Evolutionary conservation across 2,888 invertebrate species (phyloP).

Genomic region (Tetranychus piercei): DNA sequence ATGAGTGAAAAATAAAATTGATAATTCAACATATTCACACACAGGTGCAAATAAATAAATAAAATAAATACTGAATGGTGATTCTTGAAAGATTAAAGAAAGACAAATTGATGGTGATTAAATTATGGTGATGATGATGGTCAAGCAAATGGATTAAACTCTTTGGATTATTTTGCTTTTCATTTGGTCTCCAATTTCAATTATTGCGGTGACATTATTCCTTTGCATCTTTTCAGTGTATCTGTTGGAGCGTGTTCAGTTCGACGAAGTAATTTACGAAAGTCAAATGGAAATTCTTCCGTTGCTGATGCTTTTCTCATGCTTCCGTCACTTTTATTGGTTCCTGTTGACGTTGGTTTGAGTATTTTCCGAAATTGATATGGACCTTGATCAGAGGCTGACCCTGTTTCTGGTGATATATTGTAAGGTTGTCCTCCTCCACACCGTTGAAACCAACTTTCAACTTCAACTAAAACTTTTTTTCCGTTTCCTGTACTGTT

Average conservation of each 20-base stretch:
- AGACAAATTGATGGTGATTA: too few relatives aligned
- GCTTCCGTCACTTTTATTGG: background rate
- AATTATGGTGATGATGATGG: too few relatives aligned
- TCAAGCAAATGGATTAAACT: too few relatives aligned
- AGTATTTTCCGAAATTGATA: slow-evolving; percentile 20
- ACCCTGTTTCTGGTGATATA: slow-evolving; percentile 10
- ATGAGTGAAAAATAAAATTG: too few relatives aligned
- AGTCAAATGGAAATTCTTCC: slow-evolving; percentile 45
- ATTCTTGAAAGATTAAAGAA: too few relatives aligned
- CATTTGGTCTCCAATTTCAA: too few relatives aligned
- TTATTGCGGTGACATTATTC: slow-evolving; percentile 12
- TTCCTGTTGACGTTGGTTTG: slow-evolving; percentile 10
- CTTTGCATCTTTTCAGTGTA: slow-evolving; percentile 38
- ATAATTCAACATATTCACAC: too few relatives aligned
- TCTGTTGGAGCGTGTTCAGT: slow-evolving; percentile 48
- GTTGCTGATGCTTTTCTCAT: slow-evolving; percentile 36
- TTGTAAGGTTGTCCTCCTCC: slow-evolving; percentile 13
- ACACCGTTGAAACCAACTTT: slow-evolving; percentile 10
- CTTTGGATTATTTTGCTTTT: too few relatives aligned
- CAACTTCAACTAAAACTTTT: slow-evolving; percentile 8
- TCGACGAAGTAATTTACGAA: slow-evolving; percentile 45
- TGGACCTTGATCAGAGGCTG: slow-evolving; percentile 18
- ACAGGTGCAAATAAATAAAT: too few relatives aligned
- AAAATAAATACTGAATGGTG: too few relatives aligned
- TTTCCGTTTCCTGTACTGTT: background rate